Base-by-base conservation (phyloP, 2,113 vertebrate species). In the Rhinoptilus africanus region DNA sequence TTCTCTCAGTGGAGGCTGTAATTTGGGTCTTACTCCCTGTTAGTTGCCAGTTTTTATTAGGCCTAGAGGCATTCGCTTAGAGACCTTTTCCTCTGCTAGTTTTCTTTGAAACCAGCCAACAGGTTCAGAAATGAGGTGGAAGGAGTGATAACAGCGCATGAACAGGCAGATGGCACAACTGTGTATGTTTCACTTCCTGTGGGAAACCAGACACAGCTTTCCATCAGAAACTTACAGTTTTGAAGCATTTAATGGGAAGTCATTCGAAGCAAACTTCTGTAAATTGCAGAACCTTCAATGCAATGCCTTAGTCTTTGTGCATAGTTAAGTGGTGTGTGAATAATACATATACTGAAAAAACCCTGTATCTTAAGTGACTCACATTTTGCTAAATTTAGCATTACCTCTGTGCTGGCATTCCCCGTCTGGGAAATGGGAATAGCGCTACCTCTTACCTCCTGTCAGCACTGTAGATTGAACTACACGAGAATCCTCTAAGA, bases 151-250 rank as follows among this genome's bases (percentile, higher is more conserved):
- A 81, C 35, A 92, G 83, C 83, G 92, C 71, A 60, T 76, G 83
- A 90, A 86, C 35, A 94, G 37, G 73, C 86, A 96, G 87, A 91
- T 91, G 73, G 80, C 84, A 94, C 87, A 94, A 77, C 54, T 81
- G 73, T 69, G 17, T 79, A 28, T 50, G 13, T 85, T 88, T 90
- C 37, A 34, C 88, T 64, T 95, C 93, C 87, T 74, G 19, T 57
- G 89, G 80, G 92, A 96, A 95, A 67, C 35, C 59, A 93, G 72
- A 60, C 39, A 45, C 9, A 27, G 14, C 62, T 89, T 91, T 87
- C 87, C 71, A 69, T 37, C 68, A 84, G 69, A 77, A 89, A 50
- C 73, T 45, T 91, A 54, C 28, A 84, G 35, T 57, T 91, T 89
- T 74, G 59, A 93, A 94, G 54, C 54, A 71, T 91, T 94, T 81